Evolutionary conservation across 1,140 invertebrate genomes (phyloP).

Genomic region (Andricus grossulariae): DNA sequence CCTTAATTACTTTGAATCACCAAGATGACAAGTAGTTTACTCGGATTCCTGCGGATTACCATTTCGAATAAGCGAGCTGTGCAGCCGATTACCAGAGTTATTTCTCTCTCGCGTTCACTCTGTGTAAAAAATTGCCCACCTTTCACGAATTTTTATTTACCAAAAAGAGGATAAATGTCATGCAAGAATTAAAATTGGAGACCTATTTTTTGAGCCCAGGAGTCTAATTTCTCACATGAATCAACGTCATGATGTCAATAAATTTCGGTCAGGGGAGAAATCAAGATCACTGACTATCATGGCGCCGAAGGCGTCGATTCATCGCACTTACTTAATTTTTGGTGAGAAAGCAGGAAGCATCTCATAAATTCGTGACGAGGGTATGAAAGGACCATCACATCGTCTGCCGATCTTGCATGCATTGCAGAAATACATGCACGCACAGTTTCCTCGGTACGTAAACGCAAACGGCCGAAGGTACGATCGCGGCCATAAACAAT

Average conservation of each 20-base stretch:
- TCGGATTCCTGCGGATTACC: no score
- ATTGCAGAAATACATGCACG: slow-evolving; percentile 12
- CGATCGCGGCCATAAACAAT: neutral
- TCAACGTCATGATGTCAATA: slow-evolving; percentile 3
- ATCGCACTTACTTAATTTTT: neutral
- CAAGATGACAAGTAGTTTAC: no score
- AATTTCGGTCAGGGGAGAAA: slow-evolving; percentile 8
- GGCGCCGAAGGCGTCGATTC: slow-evolving; percentile 5
- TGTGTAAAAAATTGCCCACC: neutral
- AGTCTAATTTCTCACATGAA: slow-evolving; percentile 11
- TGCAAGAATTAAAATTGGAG: neutral
- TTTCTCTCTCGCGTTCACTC: neutral
- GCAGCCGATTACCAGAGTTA: no score
- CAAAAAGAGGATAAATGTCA: neutral
- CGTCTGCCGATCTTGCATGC: neutral
- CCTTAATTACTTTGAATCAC: no score
- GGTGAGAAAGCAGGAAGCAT: neutral
- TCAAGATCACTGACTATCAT: neutral
- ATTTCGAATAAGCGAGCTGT: no score
- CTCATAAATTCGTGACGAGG: neutral
- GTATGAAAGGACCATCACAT: neutral
- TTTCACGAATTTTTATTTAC: neutral
- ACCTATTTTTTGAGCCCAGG: neutral
- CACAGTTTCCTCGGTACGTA: neutral
- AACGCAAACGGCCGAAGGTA: neutral